Evolutionary conservation across 2,113 vertebrate species (phyloP), one percentile per base, ranked within the genome.

Genomic region (Daubentonia madagascariensis): DNA sequence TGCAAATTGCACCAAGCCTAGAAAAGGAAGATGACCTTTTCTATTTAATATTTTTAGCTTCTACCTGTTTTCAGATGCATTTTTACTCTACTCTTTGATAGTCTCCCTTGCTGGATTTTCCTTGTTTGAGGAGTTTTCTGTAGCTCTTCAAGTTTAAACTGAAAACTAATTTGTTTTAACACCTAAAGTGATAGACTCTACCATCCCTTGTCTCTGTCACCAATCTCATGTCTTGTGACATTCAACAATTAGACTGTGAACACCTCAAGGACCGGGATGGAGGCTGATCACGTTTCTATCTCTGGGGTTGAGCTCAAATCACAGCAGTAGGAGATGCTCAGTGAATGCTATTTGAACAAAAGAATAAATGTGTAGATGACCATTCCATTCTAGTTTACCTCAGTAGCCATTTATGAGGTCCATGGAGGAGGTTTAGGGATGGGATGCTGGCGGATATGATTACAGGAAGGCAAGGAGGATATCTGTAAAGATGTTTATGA

Each of bases 31-130:
- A 16, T 68, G 67, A 9, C 76, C 35, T 80, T 76, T 63, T 83
- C 43, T 37, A 73, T 63, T 43, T 80, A 54, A 63, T 54, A 81
- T 81, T 90, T 86, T 95, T 76, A 86, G 73, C 81, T 76, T 17
- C 28, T 63, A 43, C 54, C 65, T 86, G 35, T 80, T 97, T 89
- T 85, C 73, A 59, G 35, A 75, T 90, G 40, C 30, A 32, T 63
- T 85, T 95, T 97, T 75, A 91, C 40, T 59, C 89, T 25, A 85
- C 35, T 90, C 17, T 84, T 91, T 68, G 48, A 22, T 85, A 67
- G 57, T 67, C n/a, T 89, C 35, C 37, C 30, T 81, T 75, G 40
- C 35, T 59, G 23, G 43, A 28, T 73, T 25, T 88, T 63, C 84
- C 76, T 83, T 17, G 17, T 50, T 75, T 54, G 70, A 72, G 28